Evolutionary conservation across 2,113 vertebrate species (phyloP).

Genomic region (Rhombomys opimus): DNA sequence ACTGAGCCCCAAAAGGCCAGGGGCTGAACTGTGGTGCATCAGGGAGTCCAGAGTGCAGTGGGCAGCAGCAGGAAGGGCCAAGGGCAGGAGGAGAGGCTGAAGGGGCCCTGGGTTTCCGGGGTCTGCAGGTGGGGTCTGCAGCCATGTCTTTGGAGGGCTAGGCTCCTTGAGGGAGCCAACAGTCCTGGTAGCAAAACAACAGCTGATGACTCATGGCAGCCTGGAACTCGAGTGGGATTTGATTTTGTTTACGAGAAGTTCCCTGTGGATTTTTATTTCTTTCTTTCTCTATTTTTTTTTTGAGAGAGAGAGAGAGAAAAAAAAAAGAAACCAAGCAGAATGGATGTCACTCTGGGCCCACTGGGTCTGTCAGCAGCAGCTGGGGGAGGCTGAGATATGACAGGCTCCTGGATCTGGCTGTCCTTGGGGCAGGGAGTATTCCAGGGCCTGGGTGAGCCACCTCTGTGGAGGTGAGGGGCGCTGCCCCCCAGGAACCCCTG

Average conservation of each 20-base stretch:
- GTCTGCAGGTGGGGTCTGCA: neutral
- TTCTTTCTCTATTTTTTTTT: neutral
- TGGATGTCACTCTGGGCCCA: neutral
- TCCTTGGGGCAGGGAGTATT: too few relatives aligned
- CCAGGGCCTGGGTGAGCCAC: neutral
- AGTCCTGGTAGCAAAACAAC: neutral
- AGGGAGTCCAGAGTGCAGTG: neutral
- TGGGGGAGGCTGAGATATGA: neutral
- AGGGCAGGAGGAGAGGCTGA: neutral
- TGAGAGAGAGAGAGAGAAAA: neutral
- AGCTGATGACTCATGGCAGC: neutral
- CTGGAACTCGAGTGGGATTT: neutral
- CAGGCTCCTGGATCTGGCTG: too few relatives aligned
- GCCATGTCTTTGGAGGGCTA: neutral
- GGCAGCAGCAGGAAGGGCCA: too few relatives aligned
- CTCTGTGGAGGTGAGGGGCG: neutral
- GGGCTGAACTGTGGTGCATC: neutral
- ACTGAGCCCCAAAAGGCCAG: neutral
- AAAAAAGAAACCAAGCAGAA: neutral
- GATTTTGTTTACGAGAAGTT: neutral
- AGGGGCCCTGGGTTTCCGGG: neutral
- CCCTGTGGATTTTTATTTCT: neutral
- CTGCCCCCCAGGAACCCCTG: neutral
- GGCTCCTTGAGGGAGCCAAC: neutral
- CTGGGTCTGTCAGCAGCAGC: neutral